Evolutionary conservation across 2,797 vertebrate species (phyloP).

Genomic region (Schizopygopsis malacanthus): DNA sequence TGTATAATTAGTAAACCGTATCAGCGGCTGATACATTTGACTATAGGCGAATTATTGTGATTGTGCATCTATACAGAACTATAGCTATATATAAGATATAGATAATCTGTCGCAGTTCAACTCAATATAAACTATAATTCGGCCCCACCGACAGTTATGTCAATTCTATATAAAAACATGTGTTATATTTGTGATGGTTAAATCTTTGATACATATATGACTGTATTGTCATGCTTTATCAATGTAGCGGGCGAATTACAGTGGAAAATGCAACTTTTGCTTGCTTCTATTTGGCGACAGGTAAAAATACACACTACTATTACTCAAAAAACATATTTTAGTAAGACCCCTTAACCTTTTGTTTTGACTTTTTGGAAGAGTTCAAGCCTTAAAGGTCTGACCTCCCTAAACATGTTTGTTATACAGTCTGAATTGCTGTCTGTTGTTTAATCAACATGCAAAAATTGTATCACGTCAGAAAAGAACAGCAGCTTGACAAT

Average conservation of each 20-base stretch:
- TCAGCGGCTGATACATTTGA: background rate
- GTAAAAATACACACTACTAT: background rate
- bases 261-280: background rate
- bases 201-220: background rate
- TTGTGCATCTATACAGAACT: background rate
- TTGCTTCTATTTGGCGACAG: background rate
- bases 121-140: background rate
- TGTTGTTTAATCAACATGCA: background rate
- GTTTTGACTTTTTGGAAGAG: background rate
- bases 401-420: background rate
- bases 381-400: background rate
- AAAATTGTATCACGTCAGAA: background rate
- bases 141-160: background rate
- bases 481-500: slow-evolving; percentile 4
- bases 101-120: background rate
- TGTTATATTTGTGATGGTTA: background rate
- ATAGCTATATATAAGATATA: background rate
- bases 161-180: background rate
- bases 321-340: background rate
- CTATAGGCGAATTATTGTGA: background rate
- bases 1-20: background rate
- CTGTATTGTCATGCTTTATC: background rate
- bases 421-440: background rate
- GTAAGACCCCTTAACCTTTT: background rate
- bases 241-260: background rate